phyloP scores from a whole-genome alignment of 2,888 invertebrate genomes.

The Epirrhoe tristata region DNA sequence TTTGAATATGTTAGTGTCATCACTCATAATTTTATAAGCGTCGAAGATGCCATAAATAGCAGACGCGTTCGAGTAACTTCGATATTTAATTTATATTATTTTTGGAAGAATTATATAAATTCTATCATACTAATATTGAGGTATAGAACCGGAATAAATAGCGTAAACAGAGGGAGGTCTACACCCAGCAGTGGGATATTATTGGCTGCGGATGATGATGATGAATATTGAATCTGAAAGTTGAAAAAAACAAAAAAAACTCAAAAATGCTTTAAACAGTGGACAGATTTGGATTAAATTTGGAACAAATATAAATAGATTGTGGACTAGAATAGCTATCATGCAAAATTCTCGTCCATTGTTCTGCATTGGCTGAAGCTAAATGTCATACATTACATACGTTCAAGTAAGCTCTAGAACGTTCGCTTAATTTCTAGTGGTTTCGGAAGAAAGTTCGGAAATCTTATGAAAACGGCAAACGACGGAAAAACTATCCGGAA shows the following conservation, averaged over 20 bases:
- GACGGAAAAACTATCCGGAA: constrained; percentile 31
- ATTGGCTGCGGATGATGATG: too few species aligned
- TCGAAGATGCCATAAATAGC: background rate
- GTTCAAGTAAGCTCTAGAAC: background rate
- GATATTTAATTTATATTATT: background rate
- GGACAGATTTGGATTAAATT: too few species aligned
- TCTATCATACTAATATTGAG: too few species aligned
- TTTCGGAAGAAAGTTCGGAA: constrained; percentile 17
- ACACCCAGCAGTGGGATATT: too few species aligned
- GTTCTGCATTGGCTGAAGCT: too few species aligned
- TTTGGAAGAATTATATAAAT: background rate
- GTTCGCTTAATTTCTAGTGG: constrained; percentile 10
- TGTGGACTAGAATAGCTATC: too few species aligned
- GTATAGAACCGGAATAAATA: too few species aligned
- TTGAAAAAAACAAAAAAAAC: too few species aligned
- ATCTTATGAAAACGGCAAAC: constrained; percentile 31
- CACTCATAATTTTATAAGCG: constrained; percentile 1
- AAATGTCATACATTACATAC: background rate
- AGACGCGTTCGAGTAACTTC: background rate
- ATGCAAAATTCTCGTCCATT: background rate
- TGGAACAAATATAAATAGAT: too few species aligned
- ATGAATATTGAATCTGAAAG: too few species aligned
- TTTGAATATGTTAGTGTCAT: constrained; percentile 1
- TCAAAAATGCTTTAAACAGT: too few species aligned
- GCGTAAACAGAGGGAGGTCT: too few species aligned